Percentiles rank a stretch among this genome's conserved stretches.
Evolutionary conservation across 2,113 vertebrate species (phyloP).

Genomic region (Corythornis cristatus): DNA sequence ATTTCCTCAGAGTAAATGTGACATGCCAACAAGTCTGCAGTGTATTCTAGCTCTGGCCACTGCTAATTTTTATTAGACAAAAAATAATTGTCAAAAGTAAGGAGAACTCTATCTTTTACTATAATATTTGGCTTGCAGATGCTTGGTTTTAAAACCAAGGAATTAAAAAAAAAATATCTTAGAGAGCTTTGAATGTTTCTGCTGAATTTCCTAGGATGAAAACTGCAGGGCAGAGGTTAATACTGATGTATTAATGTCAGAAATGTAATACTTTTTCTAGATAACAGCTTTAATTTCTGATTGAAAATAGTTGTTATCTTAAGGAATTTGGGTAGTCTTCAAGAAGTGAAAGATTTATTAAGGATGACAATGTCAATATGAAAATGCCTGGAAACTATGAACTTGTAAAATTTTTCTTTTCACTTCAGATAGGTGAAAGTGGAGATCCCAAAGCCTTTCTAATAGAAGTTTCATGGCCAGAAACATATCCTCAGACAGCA

Average conservation of each 20-base stretch:
- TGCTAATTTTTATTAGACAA: neutral
- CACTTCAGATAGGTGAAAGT: conserved; percentile 88
- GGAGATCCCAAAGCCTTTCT: conserved; percentile 92
- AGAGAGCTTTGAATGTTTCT: neutral
- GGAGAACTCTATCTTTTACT: neutral
- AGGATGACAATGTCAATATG: too few species aligned
- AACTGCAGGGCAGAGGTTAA: neutral
- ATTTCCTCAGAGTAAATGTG: neutral
- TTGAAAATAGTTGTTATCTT: neutral
- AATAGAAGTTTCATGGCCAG: conserved; percentile 92
- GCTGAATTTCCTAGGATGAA: neutral
- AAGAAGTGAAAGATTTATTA: neutral
- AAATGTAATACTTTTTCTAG: neutral
- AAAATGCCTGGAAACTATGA: neutral
- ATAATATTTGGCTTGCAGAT: neutral
- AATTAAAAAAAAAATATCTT: neutral
- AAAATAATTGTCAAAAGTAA: neutral
- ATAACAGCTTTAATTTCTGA: neutral
- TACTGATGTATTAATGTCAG: neutral
- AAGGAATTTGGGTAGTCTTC: neutral
- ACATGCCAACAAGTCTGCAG: neutral
- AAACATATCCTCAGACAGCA: conserved; percentile 90
- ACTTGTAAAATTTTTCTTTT: neutral
- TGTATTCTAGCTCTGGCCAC: neutral
- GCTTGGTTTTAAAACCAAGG: neutral